Conservation (phyloP, 1,140 invertebrate genomes). For the Palaemon carinicauda region DNA sequence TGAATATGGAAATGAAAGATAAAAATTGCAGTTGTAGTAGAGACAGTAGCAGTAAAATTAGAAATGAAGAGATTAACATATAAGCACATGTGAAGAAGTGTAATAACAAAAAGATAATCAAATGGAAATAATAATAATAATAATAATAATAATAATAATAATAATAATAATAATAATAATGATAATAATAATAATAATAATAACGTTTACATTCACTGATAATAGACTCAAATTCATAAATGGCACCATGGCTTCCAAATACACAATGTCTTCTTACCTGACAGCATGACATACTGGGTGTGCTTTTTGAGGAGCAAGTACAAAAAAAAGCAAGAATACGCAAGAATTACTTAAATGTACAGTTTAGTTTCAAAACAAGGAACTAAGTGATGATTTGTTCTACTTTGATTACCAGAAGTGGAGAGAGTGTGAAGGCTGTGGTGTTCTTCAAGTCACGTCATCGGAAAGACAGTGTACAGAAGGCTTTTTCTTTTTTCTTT, state of each 20-base stretch:
- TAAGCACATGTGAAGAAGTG: neutral
- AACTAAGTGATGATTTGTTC: constrained; percentile 28
- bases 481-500: constrained; percentile 8
- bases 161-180: neutral
- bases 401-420: constrained; percentile 36
- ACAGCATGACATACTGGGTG: constrained; percentile 6
- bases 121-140: neutral
- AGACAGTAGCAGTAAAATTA: neutral
- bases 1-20: neutral
- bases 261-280: constrained; percentile 40
- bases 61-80: neutral
- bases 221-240: neutral
- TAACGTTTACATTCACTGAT: neutral
- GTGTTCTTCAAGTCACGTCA: constrained; percentile 31
- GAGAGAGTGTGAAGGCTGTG: constrained; percentile 43
- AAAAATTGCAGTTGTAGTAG: neutral
- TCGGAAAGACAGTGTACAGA: constrained; percentile 49
- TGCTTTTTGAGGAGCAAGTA: constrained; percentile 45
- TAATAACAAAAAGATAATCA: neutral
- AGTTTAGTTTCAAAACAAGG: constrained; percentile 1
- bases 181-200: neutral
- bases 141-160: neutral
- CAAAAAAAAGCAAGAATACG: constrained; percentile 20
- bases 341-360: constrained; percentile 46
- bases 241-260: constrained; percentile 39